Percentiles rank a stretch among this genome's conserved stretches.
Conservation (phyloP, 2,888 invertebrate genomes). For the Drosophila cracens region DNA sequence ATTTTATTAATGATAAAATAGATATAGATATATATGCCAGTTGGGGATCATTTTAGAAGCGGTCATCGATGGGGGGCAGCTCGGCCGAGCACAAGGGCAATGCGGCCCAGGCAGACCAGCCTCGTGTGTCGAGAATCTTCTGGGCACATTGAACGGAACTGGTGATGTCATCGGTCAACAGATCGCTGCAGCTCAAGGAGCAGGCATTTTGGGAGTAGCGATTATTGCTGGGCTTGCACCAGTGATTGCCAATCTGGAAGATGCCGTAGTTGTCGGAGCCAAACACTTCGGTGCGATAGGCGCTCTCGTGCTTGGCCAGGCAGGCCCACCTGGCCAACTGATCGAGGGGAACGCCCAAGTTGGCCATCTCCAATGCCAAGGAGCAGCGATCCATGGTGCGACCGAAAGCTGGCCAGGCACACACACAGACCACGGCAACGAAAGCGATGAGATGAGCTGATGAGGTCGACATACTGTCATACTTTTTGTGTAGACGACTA, state of each 20-base stretch:
- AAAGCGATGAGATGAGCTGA: neutral
- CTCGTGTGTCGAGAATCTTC: neutral
- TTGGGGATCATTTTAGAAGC: neutral
- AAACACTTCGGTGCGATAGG: constrained; percentile 2
- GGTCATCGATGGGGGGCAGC: constrained; percentile 2
- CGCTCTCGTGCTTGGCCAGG: constrained; percentile 11
- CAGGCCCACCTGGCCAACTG: constrained; percentile 2
- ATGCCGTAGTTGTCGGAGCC: constrained; percentile 13
- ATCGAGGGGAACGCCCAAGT: neutral
- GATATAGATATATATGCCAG: neutral
- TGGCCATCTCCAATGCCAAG: constrained; percentile 2
- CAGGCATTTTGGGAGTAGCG: constrained; percentile 5
- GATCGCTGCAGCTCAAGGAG: constrained; percentile 2
- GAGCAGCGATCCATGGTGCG: constrained; percentile 10
- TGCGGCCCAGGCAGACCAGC: constrained; percentile 5
- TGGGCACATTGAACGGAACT: constrained; percentile 7
- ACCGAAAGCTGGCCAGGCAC: neutral
- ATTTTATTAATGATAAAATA: neutral
- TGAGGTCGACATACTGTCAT: neutral
- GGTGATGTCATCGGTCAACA: constrained; percentile 5
- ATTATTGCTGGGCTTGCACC: constrained; percentile 3
- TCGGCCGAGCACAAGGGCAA: neutral
- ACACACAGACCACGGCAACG: neutral
- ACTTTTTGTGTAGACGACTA: neutral
- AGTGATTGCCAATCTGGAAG: constrained; percentile 12